A percentile compares a stretch with the other conserved stretches of the same genome.
phyloP scores from a whole-genome alignment of 2,797 vertebrate species.

The Ptychadena robeensis region DNA sequence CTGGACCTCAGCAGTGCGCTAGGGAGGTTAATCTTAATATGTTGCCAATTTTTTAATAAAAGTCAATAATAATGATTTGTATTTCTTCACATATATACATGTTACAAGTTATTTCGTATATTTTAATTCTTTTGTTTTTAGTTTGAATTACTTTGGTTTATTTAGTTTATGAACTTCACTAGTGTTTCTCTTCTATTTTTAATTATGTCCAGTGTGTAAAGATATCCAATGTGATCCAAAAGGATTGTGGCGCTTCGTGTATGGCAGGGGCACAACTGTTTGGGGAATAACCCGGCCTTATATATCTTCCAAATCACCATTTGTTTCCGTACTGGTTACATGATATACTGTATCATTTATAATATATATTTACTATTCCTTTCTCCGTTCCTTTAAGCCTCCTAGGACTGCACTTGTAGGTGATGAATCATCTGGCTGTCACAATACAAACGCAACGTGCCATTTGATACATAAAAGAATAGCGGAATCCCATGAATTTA shows the following conservation, averaged over 20 bases:
- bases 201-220: too few relatives aligned
- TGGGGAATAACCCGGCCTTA: constrained; percentile 23
- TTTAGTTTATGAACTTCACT: background rate
- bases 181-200: background rate
- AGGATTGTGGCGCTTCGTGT: background rate
- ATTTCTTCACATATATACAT: too few relatives aligned
- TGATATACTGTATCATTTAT: constrained; percentile 13
- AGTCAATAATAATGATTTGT: too few relatives aligned
- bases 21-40: too few relatives aligned
- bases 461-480: constrained; percentile 25
- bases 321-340: constrained; percentile 11
- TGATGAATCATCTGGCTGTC: constrained; percentile 12
- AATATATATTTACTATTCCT: constrained; percentile 34
- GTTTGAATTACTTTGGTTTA: background rate
- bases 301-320: constrained; percentile 22
- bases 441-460: constrained; percentile 18
- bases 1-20: too few relatives aligned
- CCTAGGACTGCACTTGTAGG: constrained; percentile 21
- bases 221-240: background rate
- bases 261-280: background rate
- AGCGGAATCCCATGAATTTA: constrained; percentile 1
- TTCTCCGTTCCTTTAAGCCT: constrained; percentile 2
- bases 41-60: too few relatives aligned
- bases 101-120: too few relatives aligned
- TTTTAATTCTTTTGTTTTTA: background rate